Evolutionary conservation across 2,113 vertebrate species (phyloP), one percentile per base, ranked within the genome.

Genomic region (Gymnorhina tibicen): DNA sequence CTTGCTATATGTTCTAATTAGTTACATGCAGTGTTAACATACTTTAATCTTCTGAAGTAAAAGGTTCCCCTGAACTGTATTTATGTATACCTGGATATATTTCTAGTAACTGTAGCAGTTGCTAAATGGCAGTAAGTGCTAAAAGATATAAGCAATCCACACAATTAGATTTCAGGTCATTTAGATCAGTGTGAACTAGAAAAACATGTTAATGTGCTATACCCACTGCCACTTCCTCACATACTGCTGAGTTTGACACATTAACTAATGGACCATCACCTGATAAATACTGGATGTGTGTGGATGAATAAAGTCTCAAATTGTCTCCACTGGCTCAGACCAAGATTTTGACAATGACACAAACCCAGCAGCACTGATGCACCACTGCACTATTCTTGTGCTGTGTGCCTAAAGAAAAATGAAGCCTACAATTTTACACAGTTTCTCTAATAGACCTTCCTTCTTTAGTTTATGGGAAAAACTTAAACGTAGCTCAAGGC

Each of bases 161-260:
- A 84, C 82, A 94, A 81, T 91, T 83, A 91, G 68, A 93, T 93
- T 93, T 93, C 83, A 87, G 89, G 92, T 90, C 75, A 64, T 91
- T 96, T 91, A 84, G 92, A 93, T 86, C 60, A 81, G 68, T 7
- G 64, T 60, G 90, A 96, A 84, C 76, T 67, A 80, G 89, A 93
- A 90, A 94, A 92, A 85, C 90, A 90, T 46, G 90, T 84, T 95
- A 90, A 93, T 84, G 87, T 70, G 75, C 76, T 72, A 37, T 24
- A 70, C 19, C 62, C 46, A 63, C 68, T 81, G 77, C 53, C 82
- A 59, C 82, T 83, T 94, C 82, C 75, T 86, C 76, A 37, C 83
- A 74, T 77, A 84, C 13, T 88, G 95, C 93, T 96, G 93, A 96
- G 76, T 95, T 84, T 78, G 85, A 67, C 92, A 84, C 89, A 88